A percentile compares a stretch with the other conserved stretches of the same genome.
phyloP scores from a whole-genome alignment of 2,888 invertebrate species.

The Scaptomyza parva region DNA sequence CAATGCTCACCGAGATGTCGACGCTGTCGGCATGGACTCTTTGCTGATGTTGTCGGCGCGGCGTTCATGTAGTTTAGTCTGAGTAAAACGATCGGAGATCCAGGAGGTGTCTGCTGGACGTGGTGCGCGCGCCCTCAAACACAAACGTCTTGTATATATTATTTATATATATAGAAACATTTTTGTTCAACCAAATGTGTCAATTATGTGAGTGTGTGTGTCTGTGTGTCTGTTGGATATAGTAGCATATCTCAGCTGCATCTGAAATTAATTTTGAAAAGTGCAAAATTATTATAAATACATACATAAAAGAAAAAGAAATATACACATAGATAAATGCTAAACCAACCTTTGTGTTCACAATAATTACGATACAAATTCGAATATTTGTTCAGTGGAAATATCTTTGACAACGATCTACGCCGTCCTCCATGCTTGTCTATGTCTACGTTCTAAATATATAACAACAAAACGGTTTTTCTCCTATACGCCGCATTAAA shows the following conservation, averaged over 20 bases:
- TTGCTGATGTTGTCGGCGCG: constrained; percentile 36
- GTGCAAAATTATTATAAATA: constrained; percentile 37
- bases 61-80: constrained; percentile 74
- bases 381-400: constrained; percentile 34
- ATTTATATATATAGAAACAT: constrained; percentile 74
- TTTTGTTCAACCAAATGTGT: constrained; percentile 53
- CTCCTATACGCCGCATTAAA: constrained; percentile 50
- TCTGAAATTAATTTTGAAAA: constrained; percentile 37
- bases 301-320: constrained; percentile 8
- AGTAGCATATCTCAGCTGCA: constrained; percentile 47
- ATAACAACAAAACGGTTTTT: constrained; percentile 38
- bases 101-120: constrained; percentile 84
- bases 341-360: constrained; percentile 19
- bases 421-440: constrained; percentile 46
- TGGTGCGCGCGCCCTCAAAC: constrained; percentile 72
- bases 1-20: constrained; percentile 31
- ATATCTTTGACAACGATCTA: constrained; percentile 39
- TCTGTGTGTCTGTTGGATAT: constrained; percentile 40
- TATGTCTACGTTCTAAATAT: constrained; percentile 76
- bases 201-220: constrained; percentile 50
- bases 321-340: constrained; percentile 22
- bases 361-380: constrained; percentile 35
- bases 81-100: constrained; percentile 85
- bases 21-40: constrained; percentile 58
- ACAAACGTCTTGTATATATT: constrained; percentile 71